Evolutionary conservation across 1,140 invertebrate genomes (phyloP).

Genomic region (Cyclargus thomasi): DNA sequence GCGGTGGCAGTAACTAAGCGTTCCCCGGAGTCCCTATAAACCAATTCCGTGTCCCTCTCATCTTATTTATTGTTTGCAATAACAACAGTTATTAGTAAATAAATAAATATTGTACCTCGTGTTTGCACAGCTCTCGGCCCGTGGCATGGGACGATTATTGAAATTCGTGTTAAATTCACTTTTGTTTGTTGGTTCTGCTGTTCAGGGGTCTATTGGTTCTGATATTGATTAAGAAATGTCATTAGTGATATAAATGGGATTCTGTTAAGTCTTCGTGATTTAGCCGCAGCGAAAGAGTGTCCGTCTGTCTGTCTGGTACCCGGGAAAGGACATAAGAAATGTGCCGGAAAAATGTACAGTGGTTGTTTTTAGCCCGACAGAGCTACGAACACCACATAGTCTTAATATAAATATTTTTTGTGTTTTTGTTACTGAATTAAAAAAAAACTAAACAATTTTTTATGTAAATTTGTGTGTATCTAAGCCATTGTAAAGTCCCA

Average conservation of each 20-base stretch:
- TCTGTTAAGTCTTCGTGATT: too few relatives aligned
- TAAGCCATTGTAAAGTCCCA: too few relatives aligned
- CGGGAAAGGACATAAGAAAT: too few relatives aligned
- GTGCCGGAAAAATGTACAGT: too few relatives aligned
- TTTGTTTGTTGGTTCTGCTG: constrained; percentile 48
- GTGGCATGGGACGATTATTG: constrained; percentile 59
- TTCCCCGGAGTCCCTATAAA: constrained; percentile 63
- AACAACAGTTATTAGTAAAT: constrained; percentile 67
- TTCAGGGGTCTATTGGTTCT: constrained; percentile 41
- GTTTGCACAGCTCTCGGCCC: constrained; percentile 53
- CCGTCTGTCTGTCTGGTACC: too few relatives aligned
- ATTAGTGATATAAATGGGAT: constrained; percentile 5
- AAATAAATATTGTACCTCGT: constrained; percentile 67
- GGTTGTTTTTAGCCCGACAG: too few relatives aligned
- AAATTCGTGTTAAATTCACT: constrained; percentile 53
- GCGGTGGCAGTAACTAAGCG: constrained; percentile 16
- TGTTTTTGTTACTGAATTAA: too few relatives aligned
- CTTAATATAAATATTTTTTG: too few relatives aligned
- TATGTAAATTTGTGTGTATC: too few relatives aligned
- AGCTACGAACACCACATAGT: too few relatives aligned
- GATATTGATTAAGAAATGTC: constrained; percentile 23
- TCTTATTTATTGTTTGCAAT: constrained; percentile 66
- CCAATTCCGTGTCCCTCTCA: constrained; percentile 67
- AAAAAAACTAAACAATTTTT: too few relatives aligned
- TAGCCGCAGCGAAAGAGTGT: too few relatives aligned